Evolutionary conservation across 2,113 vertebrate species (phyloP).

Genomic region (Actenoides hombroni): DNA sequence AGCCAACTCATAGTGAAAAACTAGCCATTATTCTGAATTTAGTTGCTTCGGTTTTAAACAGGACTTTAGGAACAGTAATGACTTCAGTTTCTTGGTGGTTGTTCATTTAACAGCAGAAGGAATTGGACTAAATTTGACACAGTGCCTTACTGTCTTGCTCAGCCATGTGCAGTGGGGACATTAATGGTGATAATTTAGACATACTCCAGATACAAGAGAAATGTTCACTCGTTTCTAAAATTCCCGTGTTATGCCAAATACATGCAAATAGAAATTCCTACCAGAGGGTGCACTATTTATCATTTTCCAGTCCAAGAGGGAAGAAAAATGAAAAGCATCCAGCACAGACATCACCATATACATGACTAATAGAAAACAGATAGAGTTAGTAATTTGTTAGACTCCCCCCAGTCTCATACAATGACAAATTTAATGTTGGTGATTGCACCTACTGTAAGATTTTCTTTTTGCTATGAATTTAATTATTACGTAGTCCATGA

Average conservation of each 20-base stretch:
- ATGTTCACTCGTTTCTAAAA: slow-evolving; percentile 29
- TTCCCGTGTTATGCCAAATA: slow-evolving; percentile 20
- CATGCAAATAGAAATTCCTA: not conserved
- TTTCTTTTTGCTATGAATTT: not conserved
- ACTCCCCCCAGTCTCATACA: not conserved
- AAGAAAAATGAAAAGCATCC: slow-evolving; percentile 18
- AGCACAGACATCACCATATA: not conserved
- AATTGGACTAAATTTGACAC: not conserved
- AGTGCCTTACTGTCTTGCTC: not conserved
- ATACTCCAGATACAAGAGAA: slow-evolving; percentile 28
- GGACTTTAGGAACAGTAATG: not conserved
- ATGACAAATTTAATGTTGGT: not conserved
- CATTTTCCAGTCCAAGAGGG: not conserved
- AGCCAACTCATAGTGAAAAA: not conserved
- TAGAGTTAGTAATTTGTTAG: not conserved
- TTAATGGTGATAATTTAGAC: slow-evolving; percentile 34
- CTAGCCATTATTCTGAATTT: not conserved
- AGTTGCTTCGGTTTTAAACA: not conserved
- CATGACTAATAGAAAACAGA: not conserved
- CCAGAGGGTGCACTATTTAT: not conserved
- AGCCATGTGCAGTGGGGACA: not conserved
- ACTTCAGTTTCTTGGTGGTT: not conserved
- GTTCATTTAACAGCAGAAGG: not conserved
- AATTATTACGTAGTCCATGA: not conserved
- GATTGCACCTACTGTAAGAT: not conserved